Percentiles rank a stretch among this genome's conserved stretches.
These are phyloP conservation scores for Sus cebifrons DNA, from an alignment of 2,797 vertebrate species.

Conservation along the genomic window DNA sequence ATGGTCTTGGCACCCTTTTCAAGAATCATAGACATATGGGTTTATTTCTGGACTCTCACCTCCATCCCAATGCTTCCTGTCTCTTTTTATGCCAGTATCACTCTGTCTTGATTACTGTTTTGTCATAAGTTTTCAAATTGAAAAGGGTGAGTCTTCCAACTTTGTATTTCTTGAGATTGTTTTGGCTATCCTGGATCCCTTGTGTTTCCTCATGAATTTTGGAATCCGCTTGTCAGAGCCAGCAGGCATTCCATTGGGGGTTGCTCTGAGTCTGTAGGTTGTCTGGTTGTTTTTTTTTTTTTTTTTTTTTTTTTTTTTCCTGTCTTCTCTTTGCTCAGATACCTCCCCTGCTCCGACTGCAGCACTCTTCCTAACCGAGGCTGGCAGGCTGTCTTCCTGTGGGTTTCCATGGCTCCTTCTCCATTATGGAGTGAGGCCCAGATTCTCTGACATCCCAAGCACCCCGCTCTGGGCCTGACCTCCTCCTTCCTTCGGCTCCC, in stretches of 20 bases:
- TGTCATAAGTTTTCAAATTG: neutral
- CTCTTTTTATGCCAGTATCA: neutral
- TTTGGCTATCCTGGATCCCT: neutral
- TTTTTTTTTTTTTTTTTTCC: neutral
- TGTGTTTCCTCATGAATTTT: neutral
- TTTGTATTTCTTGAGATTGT: neutral
- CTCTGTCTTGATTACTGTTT: neutral
- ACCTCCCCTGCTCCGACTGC: neutral
- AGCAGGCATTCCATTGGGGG: neutral
- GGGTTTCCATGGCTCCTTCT: neutral
- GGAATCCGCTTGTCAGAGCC: neutral
- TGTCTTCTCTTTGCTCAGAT: neutral
- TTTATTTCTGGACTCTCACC: neutral
- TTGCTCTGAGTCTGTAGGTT: neutral
- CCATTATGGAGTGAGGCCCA: neutral
- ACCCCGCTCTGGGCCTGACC: neutral
- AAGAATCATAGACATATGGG: neutral
- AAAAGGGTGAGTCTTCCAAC: neutral
- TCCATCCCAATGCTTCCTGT: neutral
- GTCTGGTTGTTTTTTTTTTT: neutral
- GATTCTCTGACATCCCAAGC: neutral
- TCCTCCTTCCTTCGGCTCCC: neutral
- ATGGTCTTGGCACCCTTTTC: neutral
- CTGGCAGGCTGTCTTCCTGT: neutral
- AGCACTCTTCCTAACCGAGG: neutral